These are phyloP conservation scores for Nasonia giraulti DNA, from an alignment of 1,140 invertebrate genomes.

Conservation along the genomic window DNA sequence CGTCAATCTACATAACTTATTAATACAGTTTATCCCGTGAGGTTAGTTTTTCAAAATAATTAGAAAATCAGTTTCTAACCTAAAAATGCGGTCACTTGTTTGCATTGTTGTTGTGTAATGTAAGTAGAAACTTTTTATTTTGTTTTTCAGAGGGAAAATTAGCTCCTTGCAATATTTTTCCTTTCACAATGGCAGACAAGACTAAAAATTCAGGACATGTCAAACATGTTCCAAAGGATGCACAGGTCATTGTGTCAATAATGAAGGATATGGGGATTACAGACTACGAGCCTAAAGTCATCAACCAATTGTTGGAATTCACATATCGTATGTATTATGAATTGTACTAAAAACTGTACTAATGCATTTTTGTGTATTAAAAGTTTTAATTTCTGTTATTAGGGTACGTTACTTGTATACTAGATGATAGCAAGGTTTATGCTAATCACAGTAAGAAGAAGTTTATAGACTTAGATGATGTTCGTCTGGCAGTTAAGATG, in stretches of 20 bases:
- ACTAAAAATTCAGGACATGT: constrained; percentile 66
- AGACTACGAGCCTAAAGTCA: constrained; percentile 94
- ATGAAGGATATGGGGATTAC: constrained; percentile 95
- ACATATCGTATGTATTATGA: constrained; percentile 84
- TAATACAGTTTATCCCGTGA: not conserved
- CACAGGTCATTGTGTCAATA: constrained; percentile 94
- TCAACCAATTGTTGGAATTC: constrained; percentile 96
- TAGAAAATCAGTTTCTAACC: not conserved
- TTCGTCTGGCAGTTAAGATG: constrained; percentile 91
- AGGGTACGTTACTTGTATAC: constrained; percentile 92
- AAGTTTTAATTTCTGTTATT: constrained; percentile 32
- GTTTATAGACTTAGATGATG: constrained; percentile 92
- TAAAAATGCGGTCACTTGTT: not conserved
- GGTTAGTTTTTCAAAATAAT: not conserved
- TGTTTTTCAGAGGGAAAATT: not conserved
- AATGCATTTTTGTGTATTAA: not conserved
- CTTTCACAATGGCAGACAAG: constrained; percentile 68
- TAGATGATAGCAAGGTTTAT: constrained; percentile 94
- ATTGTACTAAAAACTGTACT: not conserved
- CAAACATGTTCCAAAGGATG: constrained; percentile 93
- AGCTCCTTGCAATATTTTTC: not conserved
- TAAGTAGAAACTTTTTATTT: not conserved
- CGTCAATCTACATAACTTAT: not conserved
- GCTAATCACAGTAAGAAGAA: constrained; percentile 95
- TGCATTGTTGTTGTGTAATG: not conserved